These are phyloP conservation scores for Schizopygopsis malacanthus DNA, from an alignment of 2,797 vertebrate species.

Conservation along the genomic window DNA sequence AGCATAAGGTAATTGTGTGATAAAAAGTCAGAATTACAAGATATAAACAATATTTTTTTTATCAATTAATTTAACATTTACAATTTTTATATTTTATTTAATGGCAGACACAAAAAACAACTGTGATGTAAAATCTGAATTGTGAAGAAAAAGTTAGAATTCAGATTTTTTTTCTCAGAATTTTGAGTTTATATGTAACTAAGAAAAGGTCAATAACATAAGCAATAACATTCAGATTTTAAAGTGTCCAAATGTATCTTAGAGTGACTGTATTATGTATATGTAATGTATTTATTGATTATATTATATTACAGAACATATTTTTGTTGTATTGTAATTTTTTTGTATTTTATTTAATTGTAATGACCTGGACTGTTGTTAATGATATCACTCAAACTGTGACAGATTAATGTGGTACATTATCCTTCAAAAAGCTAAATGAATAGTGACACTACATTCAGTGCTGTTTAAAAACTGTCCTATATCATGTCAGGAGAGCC, in stretches of 20 bases:
- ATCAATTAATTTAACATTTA: too few relatives aligned
- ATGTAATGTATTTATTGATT: not conserved
- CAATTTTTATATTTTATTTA: too few relatives aligned
- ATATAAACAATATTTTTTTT: too few relatives aligned
- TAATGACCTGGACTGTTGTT: not conserved
- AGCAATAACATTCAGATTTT: not conserved
- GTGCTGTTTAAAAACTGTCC: not conserved
- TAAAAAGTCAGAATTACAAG: too few relatives aligned
- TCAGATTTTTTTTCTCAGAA: not conserved
- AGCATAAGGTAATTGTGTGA: not conserved
- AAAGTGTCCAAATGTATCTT: not conserved
- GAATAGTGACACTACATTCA: not conserved
- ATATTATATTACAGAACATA: not conserved
- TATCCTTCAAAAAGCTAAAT: not conserved
- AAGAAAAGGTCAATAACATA: not conserved
- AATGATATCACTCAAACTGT: not conserved
- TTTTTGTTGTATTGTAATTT: not conserved
- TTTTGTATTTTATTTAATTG: not conserved
- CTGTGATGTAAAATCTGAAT: too few relatives aligned
- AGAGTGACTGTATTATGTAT: not conserved
- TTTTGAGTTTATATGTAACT: not conserved
- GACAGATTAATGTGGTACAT: not conserved
- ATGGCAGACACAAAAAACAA: too few relatives aligned
- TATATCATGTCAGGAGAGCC: conserved; percentile 1
- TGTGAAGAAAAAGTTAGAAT: too few relatives aligned